Conservation (phyloP, 1,140 invertebrate genomes). For the Drosophila ambigua region DNA sequence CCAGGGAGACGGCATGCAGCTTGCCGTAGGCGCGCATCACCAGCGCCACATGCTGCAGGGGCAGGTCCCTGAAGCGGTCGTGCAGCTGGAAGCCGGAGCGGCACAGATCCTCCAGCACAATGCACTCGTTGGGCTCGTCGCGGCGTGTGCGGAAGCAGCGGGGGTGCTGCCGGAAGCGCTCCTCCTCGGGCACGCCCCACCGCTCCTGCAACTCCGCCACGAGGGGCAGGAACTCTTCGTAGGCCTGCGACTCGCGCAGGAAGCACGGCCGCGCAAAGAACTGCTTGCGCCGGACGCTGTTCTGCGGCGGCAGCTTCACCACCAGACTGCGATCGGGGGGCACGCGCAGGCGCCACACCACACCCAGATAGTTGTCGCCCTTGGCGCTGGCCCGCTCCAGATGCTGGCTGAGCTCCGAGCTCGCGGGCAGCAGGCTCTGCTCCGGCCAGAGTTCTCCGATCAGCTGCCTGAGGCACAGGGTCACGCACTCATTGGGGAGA, state of each 20-base stretch:
- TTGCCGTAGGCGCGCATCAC: conserved; percentile 85
- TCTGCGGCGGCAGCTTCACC: conserved; percentile 74
- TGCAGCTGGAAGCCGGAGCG: conserved; percentile 83
- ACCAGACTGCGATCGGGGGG: conserved; percentile 39
- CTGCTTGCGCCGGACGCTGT: conserved; percentile 63
- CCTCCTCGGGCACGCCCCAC: conserved; percentile 49
- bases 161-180: conserved; percentile 74
- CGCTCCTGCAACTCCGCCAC: conserved; percentile 69
- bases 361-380: conserved; percentile 83
- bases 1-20: conserved; percentile 85
- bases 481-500: conserved; percentile 33
- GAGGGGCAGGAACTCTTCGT: conserved; percentile 79
- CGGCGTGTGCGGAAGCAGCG: conserved; percentile 79
- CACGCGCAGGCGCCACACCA: conserved; percentile 69
- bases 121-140: conserved; percentile 83
- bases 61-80: conserved; percentile 83
- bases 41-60: conserved; percentile 83
- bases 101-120: conserved; percentile 86
- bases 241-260: conserved; percentile 76
- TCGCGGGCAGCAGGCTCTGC: not conserved
- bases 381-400: conserved; percentile 65
- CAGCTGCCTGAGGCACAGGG: conserved; percentile 4
- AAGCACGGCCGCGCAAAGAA: conserved; percentile 74
- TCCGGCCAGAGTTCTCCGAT: conserved; percentile 37
- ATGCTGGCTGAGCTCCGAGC: conserved; percentile 9